Conservation (phyloP, 2,888 invertebrate species). For the Plagiodera versicolora region DNA sequence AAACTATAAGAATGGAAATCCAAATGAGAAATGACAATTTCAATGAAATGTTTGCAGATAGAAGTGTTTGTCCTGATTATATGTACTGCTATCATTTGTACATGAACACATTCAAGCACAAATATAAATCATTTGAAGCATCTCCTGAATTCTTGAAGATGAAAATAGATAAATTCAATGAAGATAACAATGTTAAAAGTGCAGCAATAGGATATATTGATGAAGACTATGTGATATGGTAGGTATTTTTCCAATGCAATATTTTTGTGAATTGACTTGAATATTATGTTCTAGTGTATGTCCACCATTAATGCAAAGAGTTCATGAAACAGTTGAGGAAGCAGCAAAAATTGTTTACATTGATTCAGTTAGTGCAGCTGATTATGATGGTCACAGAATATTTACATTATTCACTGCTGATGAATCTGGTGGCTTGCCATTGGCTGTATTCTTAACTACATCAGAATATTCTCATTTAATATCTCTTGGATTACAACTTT, state of each 20-base stretch:
- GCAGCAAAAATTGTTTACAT: background rate
- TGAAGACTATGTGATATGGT: background rate
- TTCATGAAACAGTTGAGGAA: background rate
- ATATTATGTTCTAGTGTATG: background rate
- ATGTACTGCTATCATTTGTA: background rate
- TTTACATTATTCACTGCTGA: background rate
- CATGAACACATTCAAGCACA: background rate
- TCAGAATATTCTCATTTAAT: background rate
- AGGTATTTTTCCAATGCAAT: background rate
- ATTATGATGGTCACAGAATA: background rate
- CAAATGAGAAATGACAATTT: background rate
- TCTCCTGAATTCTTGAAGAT: background rate
- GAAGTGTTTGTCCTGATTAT: background rate
- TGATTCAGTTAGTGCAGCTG: background rate
- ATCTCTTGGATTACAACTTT: background rate
- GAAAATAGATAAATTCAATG: background rate
- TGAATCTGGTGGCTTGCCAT: background rate
- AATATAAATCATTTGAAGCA: background rate
- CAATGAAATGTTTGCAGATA: background rate
- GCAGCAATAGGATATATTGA: background rate
- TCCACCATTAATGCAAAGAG: background rate
- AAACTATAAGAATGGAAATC: background rate
- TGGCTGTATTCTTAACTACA: background rate
- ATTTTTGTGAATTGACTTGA: background rate
- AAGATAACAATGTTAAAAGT: background rate